Evolutionary conservation across 1,140 invertebrate genomes (phyloP).

Genomic region (Phymorhynchus buccinoides): DNA sequence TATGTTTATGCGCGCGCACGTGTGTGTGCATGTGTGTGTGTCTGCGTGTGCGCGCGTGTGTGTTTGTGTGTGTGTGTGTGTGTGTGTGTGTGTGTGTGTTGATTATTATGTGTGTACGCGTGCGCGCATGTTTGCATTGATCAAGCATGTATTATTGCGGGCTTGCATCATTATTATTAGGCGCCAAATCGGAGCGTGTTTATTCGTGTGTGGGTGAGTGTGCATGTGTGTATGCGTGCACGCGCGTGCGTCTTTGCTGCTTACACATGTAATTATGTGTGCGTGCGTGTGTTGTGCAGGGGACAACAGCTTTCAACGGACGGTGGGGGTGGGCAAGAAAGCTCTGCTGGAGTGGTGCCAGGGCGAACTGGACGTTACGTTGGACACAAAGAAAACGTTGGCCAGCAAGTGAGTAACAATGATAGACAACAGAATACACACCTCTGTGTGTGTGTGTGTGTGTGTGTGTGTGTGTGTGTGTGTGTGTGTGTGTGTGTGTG

Average conservation of each 20-base stretch:
- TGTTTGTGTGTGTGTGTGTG: not conserved
- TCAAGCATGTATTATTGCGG: too few relatives aligned
- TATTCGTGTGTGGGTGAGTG: too few relatives aligned
- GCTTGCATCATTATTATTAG: too few relatives aligned
- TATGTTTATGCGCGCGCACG: not conserved
- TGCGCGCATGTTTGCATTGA: not conserved
- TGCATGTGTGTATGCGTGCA: not conserved
- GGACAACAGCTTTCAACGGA: slow-evolving; percentile 59
- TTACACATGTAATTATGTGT: too few relatives aligned
- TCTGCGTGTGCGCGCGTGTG: not conserved
- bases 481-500: too few relatives aligned
- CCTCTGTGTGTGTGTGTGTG: too few relatives aligned
- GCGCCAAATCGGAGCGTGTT: too few relatives aligned
- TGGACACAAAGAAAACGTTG: slow-evolving; percentile 63
- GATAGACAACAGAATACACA: too few relatives aligned
- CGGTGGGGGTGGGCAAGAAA: slow-evolving; percentile 64
- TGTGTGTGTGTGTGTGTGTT: not conserved
- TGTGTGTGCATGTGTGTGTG: not conserved
- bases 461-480: too few relatives aligned
- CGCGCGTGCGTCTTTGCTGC: too few relatives aligned
- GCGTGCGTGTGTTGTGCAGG: slow-evolving; percentile 41
- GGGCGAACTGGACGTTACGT: slow-evolving; percentile 52
- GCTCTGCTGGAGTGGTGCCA: slow-evolving; percentile 67
- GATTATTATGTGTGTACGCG: not conserved
- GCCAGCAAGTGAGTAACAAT: slow-evolving; percentile 66